Evolutionary conservation across 2,797 vertebrate genomes (phyloP).

Genomic region (Pantherophis alleghaniensis): DNA sequence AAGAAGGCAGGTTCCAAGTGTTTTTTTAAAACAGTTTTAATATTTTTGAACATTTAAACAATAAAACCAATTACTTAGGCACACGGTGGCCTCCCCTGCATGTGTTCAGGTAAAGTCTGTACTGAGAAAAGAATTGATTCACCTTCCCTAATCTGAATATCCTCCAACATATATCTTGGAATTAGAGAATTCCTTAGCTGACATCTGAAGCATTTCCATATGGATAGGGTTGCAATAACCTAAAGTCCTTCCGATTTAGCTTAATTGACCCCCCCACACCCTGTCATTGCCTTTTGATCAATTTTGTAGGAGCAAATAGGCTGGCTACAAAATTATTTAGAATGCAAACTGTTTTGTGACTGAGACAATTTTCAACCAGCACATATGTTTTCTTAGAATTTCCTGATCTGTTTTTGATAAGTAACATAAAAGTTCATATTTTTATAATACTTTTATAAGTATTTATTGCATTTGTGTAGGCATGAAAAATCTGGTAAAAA

Average conservation of each 20-base stretch:
- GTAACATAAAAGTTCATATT: background rate
- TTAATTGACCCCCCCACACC: background rate
- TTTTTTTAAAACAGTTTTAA: background rate
- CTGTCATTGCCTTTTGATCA: background rate
- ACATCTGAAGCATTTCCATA: background rate
- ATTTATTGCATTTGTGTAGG: constrained; percentile 66
- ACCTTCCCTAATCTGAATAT: background rate
- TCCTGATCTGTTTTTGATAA: background rate
- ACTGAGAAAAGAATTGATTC: background rate
- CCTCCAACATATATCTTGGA: background rate
- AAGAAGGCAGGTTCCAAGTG: background rate
- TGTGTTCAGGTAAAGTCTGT: background rate
- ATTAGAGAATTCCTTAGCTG: background rate
- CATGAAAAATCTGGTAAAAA: constrained; percentile 88
- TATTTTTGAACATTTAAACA: background rate
- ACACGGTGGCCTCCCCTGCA: background rate
- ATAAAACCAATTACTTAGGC: background rate
- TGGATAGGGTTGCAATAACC: background rate
- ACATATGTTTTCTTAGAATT: background rate
- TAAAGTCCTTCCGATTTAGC: background rate
- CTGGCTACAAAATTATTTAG: background rate
- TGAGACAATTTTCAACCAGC: background rate
- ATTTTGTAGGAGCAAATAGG: background rate
- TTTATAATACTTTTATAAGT: constrained; percentile 1
- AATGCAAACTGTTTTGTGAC: background rate